A percentile compares a stretch with the other conserved stretches of the same genome.
Conservation (phyloP, 2,797 vertebrate species). For the Pipistrellus pipistrellus region DNA sequence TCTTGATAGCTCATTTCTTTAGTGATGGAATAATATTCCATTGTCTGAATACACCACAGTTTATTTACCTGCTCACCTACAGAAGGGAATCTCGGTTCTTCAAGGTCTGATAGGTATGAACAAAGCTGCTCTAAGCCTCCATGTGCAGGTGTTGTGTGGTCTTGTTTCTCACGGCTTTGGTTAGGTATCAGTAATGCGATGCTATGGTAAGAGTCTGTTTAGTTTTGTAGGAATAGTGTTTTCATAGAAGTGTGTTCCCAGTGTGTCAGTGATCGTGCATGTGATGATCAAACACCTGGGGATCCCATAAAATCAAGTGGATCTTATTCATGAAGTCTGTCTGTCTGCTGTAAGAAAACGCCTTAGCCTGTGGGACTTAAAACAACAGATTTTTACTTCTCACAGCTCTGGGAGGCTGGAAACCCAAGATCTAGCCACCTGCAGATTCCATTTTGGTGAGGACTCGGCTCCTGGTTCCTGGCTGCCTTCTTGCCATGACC, state of each 20-base stretch:
- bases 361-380: no score
- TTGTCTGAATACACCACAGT: neutral
- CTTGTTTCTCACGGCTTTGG: neutral
- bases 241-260: neutral
- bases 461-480: neutral
- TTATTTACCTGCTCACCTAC: neutral
- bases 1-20: neutral
- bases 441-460: neutral
- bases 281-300: neutral
- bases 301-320: neutral
- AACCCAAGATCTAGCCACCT: neutral
- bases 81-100: neutral
- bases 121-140: neutral
- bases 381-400: neutral
- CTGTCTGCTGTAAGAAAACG: rapidly evolving
- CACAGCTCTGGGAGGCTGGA: neutral
- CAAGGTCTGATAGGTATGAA: neutral
- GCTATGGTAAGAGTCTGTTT: neutral
- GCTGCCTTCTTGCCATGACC: neutral
- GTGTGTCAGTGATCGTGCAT: neutral
- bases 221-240: neutral
- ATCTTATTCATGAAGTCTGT: neutral
- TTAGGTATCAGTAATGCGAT: neutral
- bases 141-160: neutral
- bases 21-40: neutral